Base-by-base conservation (phyloP, 2,113 vertebrate species). In the Cariama cristata region DNA sequence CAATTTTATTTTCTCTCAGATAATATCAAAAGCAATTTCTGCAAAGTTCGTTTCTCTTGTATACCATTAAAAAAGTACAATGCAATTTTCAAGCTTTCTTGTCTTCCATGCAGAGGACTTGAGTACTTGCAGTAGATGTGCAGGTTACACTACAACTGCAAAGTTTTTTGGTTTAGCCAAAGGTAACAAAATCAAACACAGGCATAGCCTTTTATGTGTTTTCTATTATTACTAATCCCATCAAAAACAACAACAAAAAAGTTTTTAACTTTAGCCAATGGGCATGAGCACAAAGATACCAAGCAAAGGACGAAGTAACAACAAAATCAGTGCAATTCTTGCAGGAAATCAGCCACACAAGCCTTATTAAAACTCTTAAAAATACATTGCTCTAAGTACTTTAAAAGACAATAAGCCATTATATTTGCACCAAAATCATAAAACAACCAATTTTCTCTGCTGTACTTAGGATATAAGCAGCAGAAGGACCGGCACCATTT, bases 41-140 rank as follows among this genome's bases (percentile, higher is more conserved):
- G n/a, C 15, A 21, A 45, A 72, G 47, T 55, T 67, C 2, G 2
- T 40, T 81, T 67, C 35, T 64, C 49, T 68, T 27, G 10, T 27
- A 38, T 12, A 38, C 35, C 18, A 47, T 9, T 23, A 24, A 45
- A 52, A 62, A 24, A 33, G 5, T 13, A 68, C 10, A 18, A 7
- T 15, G 12, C 21, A 26, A 35, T 40, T 86, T 45, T 84, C 38
- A 53, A 42, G 20, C 38, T 33, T 24, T 11, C 27, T 52, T 60
- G 38, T 59, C 35, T 23, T 75, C 38, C 20, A 52, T 0, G 1
- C 1, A 0, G 15, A 67, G 9, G 26, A 30, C 38, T 91, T 32
- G 0, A 73, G 63, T 12, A 81, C 28, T 74, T 58, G 15, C 15
- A 80, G 64, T 22, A 76, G 26, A 69, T 20, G 17, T 9, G 8